Base-by-base conservation (phyloP, 2,797 vertebrate genomes). In the Sphaeramia orbicularis region DNA sequence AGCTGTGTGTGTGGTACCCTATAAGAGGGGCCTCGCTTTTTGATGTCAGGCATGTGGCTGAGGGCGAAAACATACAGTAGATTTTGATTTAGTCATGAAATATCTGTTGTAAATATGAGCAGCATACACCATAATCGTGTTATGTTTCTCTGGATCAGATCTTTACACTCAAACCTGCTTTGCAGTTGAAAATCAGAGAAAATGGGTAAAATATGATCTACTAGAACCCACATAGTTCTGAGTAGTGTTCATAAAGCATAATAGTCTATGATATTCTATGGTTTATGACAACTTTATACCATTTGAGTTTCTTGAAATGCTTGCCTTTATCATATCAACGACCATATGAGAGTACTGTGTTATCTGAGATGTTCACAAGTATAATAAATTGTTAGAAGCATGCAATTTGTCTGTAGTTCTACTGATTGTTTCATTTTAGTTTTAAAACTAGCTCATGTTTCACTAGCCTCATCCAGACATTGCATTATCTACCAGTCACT, bases 1-100 rank as follows among this genome's bases (percentile, higher is more conserved):
- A 7, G n/a, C n/a, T 71, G 9, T 38, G 4, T 15, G 15, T 51
- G 38, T 47, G 41, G 36, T 43, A 7, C 10, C 10, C 8, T 37
- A 36, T 12, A 7, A 11, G 48, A 53, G 43, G 3, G 0, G 16
- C 10, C 0, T 7, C 32, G 16, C 44, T 43, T 48, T 4, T 49
- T 51, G 13, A 49, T 53, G 42, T 67, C 14, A 32, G 30, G 42
- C 10, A 30, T 64, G 30, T 55, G 21, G 1, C 48, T 21, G 18
- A 11, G 15, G 24, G 16, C 9, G 3, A 40, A 74, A 73, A 48
- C 2, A 38, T 8, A 32, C 30, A 32, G 6, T 8, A 14, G 40
- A 1, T 62, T 52, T 58, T 2, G 36, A 43, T 42, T 38, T 15
- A 19, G 15, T 44, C 8, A n/a, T 12, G 36, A 47, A 37, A 24